A percentile compares a stretch with the other conserved stretches of the same genome.
These are phyloP conservation scores for Myopa tessellatipennis DNA, from an alignment of 2,888 invertebrate species.

Conservation along the genomic window DNA sequence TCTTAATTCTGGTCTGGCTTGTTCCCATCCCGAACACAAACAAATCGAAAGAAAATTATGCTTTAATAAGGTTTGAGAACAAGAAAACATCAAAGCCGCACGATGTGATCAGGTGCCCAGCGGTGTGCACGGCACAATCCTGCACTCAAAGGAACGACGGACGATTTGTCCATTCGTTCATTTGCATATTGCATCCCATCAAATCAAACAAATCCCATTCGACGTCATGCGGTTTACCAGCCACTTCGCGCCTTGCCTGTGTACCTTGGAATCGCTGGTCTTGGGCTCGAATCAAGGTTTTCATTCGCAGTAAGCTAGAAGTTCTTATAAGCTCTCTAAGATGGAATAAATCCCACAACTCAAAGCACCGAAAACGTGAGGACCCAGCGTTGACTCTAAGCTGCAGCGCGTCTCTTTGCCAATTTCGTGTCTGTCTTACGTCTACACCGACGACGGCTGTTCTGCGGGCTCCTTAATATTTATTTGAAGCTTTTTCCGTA, in stretches of 20 bases:
- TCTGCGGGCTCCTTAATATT: slow-evolving; percentile 26
- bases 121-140: neutral
- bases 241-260: slow-evolving; percentile 28
- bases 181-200: slow-evolving; percentile 50
- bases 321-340: slow-evolving; percentile 7
- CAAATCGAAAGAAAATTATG: slow-evolving; percentile 37
- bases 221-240: slow-evolving; percentile 37
- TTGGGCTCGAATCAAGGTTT: neutral
- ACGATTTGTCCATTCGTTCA: slow-evolving; percentile 47
- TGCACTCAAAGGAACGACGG: slow-evolving; percentile 16
- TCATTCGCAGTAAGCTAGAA: neutral
- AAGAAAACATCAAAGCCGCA: slow-evolving; percentile 33
- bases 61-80: slow-evolving; percentile 37
- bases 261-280: neutral
- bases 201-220: slow-evolving; percentile 48
- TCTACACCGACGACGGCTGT: slow-evolving; percentile 12
- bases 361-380: slow-evolving; percentile 44
- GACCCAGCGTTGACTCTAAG: slow-evolving; percentile 19
- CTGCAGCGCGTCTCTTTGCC: slow-evolving; percentile 15
- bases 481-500: slow-evolving; percentile 5
- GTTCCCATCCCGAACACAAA: slow-evolving; percentile 34
- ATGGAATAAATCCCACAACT: slow-evolving; percentile 14
- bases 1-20: slow-evolving; percentile 33
- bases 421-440: slow-evolving; percentile 11
- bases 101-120: slow-evolving; percentile 26